Base-by-base conservation (phyloP, 2,113 vertebrate species). In the Cebus imitator region DNA sequence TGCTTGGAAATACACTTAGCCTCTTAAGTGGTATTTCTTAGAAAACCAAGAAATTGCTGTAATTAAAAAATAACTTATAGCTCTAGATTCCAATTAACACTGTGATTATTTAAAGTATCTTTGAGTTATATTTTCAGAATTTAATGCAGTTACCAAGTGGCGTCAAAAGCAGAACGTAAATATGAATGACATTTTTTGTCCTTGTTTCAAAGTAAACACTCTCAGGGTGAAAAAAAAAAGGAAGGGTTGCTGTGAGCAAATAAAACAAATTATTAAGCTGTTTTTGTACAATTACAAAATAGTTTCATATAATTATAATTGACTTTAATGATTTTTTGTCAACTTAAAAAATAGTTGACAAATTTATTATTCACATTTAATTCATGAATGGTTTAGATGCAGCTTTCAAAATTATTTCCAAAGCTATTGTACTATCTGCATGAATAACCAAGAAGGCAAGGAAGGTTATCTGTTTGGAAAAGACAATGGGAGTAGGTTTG, bases 91-190 rank as follows among this genome's bases (percentile, higher is more conserved):
- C 3, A 81, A 48, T 75, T 68, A 78, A 73, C 3, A 4, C n/a
- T 72, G 11, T 37, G 10, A 66, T 75, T 95, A 82, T 58, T 87
- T 94, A 35, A 66, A 88, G 37, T 35, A 61, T 85, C 80, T 32
- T 50, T 85, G 16, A 55, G 25, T 57, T 96, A 21, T 20, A 57
- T 61, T 96, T 96, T 96, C 85, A 76, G 52, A 89, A 87, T 80
- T 87, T 93, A 95, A 76, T 92, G 6, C 25, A 52, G 5, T 68
- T 92, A 2, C 5, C 37, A 58, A 92, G 25, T 82, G 1, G 21
- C 58, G 61, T 50, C 32, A 61, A 64, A 91, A 61, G 45, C 27
- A 96, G 96, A 89, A 43, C 80, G 5, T 50, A 82, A 73, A 75
- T 61, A 37, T 21, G 20, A 90, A 64, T 81, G 32, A 57, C 57